A percentile compares a stretch with the other conserved stretches of the same genome.
Evolutionary conservation across 1,140 invertebrate genomes (phyloP).

Genomic region (Papilio polyxenes): DNA sequence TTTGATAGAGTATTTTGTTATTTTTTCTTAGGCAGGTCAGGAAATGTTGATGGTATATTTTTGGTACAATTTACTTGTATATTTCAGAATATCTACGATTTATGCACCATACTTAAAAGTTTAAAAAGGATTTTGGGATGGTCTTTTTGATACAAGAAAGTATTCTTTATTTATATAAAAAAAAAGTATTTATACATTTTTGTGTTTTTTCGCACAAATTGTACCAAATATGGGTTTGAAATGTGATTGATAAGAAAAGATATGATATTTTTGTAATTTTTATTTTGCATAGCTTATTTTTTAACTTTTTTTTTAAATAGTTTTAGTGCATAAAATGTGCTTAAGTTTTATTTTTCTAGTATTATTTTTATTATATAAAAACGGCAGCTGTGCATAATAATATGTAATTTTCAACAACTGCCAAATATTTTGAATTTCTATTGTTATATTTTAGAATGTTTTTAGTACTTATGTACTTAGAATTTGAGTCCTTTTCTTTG

Average conservation of each 20-base stretch:
- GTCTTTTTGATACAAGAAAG: conserved; percentile 16
- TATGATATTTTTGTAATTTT: conserved; percentile 65
- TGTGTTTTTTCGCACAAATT: conserved; percentile 45
- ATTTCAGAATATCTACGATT: conserved; percentile 33
- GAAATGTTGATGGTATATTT: conserved; percentile 42
- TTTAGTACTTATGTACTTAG: conserved; percentile 54
- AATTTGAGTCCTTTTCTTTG: conserved; percentile 36
- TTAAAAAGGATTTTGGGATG: conserved; percentile 34
- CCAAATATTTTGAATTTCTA: conserved; percentile 58
- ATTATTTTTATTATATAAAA: conserved; percentile 50
- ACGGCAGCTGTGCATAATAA: conserved; percentile 52
- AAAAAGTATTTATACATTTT: conserved; percentile 35
- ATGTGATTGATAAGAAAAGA: conserved; percentile 61
- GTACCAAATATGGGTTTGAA: conserved; percentile 56
- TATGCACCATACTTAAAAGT: not conserved
- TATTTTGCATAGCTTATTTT: conserved; percentile 69
- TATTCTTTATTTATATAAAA: conserved; percentile 38
- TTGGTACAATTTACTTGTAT: conserved; percentile 45
- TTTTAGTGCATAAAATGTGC: conserved; percentile 62
- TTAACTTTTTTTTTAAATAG: conserved; percentile 56
- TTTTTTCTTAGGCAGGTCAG: conserved; percentile 38
- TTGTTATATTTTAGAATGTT: conserved; percentile 49
- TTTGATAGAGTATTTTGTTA: conserved; percentile 42
- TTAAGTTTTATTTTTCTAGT: conserved; percentile 60
- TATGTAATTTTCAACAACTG: conserved; percentile 54